A percentile compares a stretch with the other conserved stretches of the same genome.
These are phyloP conservation scores for Melanotaenia duboulayi DNA, from an alignment of 2,113 vertebrate species.

Conservation along the genomic window DNA sequence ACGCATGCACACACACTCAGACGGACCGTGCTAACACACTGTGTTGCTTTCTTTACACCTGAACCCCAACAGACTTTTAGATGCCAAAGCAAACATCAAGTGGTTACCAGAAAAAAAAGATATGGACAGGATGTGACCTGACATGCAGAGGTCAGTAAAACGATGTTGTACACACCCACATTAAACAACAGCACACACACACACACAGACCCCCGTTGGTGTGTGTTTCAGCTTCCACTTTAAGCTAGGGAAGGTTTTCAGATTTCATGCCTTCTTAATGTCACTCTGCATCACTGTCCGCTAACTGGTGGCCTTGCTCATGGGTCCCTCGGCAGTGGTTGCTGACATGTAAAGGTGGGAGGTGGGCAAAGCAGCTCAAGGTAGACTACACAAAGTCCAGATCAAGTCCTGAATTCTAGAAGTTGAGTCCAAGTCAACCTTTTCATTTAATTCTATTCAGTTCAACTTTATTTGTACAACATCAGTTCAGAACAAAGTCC, in stretches of 20 bases:
- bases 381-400: neutral
- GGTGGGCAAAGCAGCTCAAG: neutral
- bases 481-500: too few relatives aligned
- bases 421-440: too few relatives aligned
- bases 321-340: neutral
- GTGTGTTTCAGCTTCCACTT: conserved; percentile 35
- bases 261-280: conserved; percentile 31
- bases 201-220: conserved; percentile 15
- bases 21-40: conserved; percentile 20
- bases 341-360: neutral
- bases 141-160: conserved; percentile 64
- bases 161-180: conserved; percentile 4
- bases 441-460: too few relatives aligned
- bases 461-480: too few relatives aligned
- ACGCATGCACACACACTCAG: conserved; percentile 12
- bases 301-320: neutral
- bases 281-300: neutral
- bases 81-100: conserved; percentile 66
- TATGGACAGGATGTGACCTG: conserved; percentile 73
- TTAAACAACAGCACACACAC: conserved; percentile 16
- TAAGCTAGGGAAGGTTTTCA: conserved; percentile 23
- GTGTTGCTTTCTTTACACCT: conserved; percentile 55
- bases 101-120: conserved; percentile 36
- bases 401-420: neutral
- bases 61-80: conserved; percentile 51